These are phyloP conservation scores for Apostichopus californicus DNA, from an alignment of 35 echinoderm and acorn worm genomes.

Conservation along the genomic window DNA sequence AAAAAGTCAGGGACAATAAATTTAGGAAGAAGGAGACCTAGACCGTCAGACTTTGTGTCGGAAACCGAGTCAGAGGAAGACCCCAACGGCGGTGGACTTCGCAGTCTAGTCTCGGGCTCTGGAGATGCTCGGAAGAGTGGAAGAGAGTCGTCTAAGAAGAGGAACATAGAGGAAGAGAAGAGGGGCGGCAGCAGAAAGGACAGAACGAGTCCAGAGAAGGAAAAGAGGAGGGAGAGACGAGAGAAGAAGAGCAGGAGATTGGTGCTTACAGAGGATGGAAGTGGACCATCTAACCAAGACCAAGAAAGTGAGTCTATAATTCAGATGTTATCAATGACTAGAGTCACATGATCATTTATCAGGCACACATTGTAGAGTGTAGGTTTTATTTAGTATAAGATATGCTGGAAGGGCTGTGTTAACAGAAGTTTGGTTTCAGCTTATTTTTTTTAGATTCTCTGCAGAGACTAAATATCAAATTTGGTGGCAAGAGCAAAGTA, in stretches of 20 bases:
- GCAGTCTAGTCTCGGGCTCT: slow-evolving; percentile 16
- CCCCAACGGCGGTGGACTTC: not conserved
- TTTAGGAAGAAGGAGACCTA: not conserved
- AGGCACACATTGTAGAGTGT: no score
- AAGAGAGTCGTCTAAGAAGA: not conserved
- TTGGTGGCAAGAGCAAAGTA: no score
- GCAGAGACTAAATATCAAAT: no score
- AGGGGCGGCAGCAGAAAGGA: not conserved
- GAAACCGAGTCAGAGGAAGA: slow-evolving; percentile 41
- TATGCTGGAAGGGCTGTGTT: no score
- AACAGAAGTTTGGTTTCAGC: no score
- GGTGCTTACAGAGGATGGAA: not conserved
- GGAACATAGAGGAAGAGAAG: not conserved
- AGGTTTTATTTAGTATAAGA: no score
- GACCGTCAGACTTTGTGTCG: slow-evolving; percentile 54
- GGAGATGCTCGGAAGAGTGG: slow-evolving; percentile 5
- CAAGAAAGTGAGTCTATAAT: slow-evolving; percentile 20
- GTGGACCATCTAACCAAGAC: not conserved
- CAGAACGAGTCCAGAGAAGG: not conserved
- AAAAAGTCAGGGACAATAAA: not conserved
- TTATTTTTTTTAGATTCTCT: no score
- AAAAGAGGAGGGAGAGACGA: slow-evolving; percentile 11
- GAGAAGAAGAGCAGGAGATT: slow-evolving; percentile 12
- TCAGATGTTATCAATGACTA: not conserved
- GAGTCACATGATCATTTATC: no score